A percentile compares a stretch with the other conserved stretches of the same genome.
phyloP scores from a whole-genome alignment of 2,113 vertebrate species.

The Oostethus manadensis region DNA sequence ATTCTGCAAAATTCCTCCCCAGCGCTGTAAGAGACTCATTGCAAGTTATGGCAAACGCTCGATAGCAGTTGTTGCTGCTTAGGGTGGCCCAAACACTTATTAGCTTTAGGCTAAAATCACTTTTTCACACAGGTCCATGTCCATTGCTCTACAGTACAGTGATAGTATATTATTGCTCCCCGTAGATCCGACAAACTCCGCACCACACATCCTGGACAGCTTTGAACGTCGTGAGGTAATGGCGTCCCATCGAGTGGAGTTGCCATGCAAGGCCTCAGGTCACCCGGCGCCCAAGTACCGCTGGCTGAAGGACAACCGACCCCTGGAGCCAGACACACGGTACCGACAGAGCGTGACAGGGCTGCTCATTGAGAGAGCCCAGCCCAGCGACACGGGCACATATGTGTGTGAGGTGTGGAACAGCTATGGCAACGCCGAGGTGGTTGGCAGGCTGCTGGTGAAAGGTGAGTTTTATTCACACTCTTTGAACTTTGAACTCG shows the following conservation, averaged over 20 bases:
- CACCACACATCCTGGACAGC: constrained; percentile 93
- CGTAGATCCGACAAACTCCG: constrained; percentile 90
- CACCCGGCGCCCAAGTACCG: constrained; percentile 93
- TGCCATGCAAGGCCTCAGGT: constrained; percentile 95
- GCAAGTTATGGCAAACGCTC: too few species aligned
- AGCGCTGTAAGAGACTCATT: too few species aligned
- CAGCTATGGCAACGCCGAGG: constrained; percentile 88
- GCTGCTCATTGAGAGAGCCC: constrained; percentile 85
- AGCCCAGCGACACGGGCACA: constrained; percentile 84
- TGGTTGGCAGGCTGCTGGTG: constrained; percentile 84
- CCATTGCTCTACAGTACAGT: background rate
- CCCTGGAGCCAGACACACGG: constrained; percentile 88
- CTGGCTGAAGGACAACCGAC: constrained; percentile 95
- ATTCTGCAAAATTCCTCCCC: too few species aligned
- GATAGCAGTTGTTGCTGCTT: too few species aligned
- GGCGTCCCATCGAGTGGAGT: constrained; percentile 88
- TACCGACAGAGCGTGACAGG: constrained; percentile 90
- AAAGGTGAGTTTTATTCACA: constrained; percentile 99
- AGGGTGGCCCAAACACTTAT: too few species aligned
- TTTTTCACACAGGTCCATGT: too few species aligned
- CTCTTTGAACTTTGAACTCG: too few species aligned
- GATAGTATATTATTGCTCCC: background rate
- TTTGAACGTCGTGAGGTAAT: constrained; percentile 93
- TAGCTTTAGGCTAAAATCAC: too few species aligned
- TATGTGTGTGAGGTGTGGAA: constrained; percentile 99